These are phyloP conservation scores for Dallia pectoralis DNA, from an alignment of 2,797 vertebrate genomes.

Conservation along the genomic window DNA sequence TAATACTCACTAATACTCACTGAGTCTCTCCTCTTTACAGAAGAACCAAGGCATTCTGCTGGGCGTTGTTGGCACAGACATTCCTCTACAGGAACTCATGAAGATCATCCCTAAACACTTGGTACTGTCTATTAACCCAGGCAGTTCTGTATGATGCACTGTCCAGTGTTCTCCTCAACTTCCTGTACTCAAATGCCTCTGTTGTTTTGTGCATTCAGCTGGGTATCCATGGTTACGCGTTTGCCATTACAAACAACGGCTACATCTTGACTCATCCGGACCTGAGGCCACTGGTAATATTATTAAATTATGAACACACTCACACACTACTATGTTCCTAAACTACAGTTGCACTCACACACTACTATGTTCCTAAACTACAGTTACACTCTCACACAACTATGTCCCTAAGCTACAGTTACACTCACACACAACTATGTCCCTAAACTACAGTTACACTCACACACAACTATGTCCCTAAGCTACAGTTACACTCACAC, in stretches of 20 bases:
- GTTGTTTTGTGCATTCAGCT: constrained; percentile 76
- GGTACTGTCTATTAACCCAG: constrained; percentile 68
- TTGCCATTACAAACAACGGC: constrained; percentile 97
- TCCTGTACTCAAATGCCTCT: neutral
- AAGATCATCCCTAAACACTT: constrained; percentile 98
- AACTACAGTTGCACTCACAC: neutral
- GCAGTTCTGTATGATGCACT: neutral
- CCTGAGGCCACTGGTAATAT: constrained; percentile 91
- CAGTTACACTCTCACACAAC: too few relatives aligned
- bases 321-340: constrained; percentile 34
- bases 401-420: too few relatives aligned
- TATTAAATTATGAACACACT: constrained; percentile 29
- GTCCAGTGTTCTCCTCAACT: neutral
- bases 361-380: too few relatives aligned
- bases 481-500: too few relatives aligned
- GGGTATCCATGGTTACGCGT: constrained; percentile 96
- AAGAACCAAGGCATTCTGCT: constrained; percentile 96
- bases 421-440: too few relatives aligned
- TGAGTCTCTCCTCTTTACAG: constrained; percentile 64
- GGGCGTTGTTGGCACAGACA: constrained; percentile 96
- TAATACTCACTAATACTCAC: constrained; percentile 1
- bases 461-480: too few relatives aligned
- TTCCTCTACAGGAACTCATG: constrained; percentile 96
- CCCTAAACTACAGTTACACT: neutral
- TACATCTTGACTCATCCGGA: constrained; percentile 97